Evolutionary conservation across 2,113 vertebrate genomes (phyloP).

Genomic region (Apodemus speciosus): DNA sequence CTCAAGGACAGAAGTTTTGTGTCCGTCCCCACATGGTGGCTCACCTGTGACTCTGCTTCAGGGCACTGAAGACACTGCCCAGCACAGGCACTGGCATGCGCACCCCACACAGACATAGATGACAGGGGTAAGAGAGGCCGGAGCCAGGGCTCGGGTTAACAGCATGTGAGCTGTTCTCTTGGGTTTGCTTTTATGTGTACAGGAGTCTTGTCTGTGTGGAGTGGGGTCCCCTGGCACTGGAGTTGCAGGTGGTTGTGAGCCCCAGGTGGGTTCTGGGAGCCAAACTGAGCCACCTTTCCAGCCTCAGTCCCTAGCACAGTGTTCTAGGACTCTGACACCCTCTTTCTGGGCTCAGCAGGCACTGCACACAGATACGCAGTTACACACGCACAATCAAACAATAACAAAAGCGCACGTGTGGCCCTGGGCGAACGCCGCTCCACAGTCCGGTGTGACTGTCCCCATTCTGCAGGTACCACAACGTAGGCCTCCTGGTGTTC

Average conservation of each 20-base stretch:
- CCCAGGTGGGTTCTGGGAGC: neutral
- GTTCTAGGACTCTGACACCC: no score
- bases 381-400: neutral
- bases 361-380: neutral
- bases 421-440: neutral
- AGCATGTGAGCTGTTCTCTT: no score
- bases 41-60: neutral
- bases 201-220: neutral
- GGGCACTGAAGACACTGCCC: neutral
- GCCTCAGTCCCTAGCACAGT: neutral
- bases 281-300: neutral
- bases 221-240: neutral
- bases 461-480: constrained; percentile 91
- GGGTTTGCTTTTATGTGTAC: neutral
- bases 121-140: neutral
- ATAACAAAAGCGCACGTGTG: neutral
- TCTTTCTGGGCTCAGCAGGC: neutral
- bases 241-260: neutral
- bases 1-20: neutral
- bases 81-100: neutral
- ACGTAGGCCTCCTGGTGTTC: constrained; percentile 94
- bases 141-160: neutral
- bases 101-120: neutral
- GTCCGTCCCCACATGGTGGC: neutral
- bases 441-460: neutral